Base-by-base conservation (phyloP, 2,797 vertebrate species). In the Lepidocolaptes lacrymiger region DNA sequence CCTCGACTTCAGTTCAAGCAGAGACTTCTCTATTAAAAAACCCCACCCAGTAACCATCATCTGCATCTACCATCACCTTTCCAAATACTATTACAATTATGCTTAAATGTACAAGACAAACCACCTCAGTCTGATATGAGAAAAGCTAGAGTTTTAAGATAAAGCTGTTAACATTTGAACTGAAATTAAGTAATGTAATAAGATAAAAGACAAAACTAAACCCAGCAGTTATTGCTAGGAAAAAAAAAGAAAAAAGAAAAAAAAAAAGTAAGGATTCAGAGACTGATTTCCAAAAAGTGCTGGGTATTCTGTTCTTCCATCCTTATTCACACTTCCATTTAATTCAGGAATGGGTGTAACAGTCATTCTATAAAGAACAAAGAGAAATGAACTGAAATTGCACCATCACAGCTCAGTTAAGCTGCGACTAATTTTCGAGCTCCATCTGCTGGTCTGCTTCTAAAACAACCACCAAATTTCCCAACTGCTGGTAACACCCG, bases 381-480 rank as follows among this genome's bases (percentile, higher is more conserved):
- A 74, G 62, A 68, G 32, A 74, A 71, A 49, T 3, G 0, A 84
- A 74, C 23, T 61, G 26, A 76, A 96, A 89, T 74, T 14, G 10
- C 8, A 67, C 26, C 27, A 32, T n/a, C 28, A 18, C n/a, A n/a
- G 46, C 14, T 61, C 52, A 19, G 18, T 46, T 67, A 39, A 8
- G 10, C 67, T 37, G 71, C 46, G 2, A 73, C 76, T 93, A 85
- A 88, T 64, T 95, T 88, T 76, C 46, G 54, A 89, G 89, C 94
- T 81, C 97, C 95, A 96, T 85, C 96, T 96, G 71, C 88, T 94
- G 96, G 94, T 51, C 37, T 62, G 9, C 32, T 81, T 82, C 41
- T 69, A 59, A 80, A 89, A 91, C 44, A 82, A 58, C 89, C 4
- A 59, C 30, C 6, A 30, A 11, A 79, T 90, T 78, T 85, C 49